Evolutionary conservation across 2,797 vertebrate species (phyloP).

Genomic region (Clangula hyemalis): DNA sequence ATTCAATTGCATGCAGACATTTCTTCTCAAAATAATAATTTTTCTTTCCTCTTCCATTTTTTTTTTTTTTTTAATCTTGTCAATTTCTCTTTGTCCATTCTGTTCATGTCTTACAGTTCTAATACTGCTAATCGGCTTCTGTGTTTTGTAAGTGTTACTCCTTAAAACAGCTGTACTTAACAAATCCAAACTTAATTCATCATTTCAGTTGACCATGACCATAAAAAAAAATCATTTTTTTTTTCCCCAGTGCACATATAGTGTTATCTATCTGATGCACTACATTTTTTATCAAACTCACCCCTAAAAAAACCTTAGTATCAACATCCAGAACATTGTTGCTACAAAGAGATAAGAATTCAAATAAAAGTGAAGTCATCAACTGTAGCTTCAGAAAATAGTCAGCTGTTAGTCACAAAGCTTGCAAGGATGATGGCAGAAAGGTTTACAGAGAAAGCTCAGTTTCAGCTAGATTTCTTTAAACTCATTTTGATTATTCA

Average conservation of each 20-base stretch:
- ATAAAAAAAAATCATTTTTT: background rate
- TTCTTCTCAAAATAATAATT: background rate
- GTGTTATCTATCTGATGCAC: background rate
- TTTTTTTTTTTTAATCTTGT: background rate
- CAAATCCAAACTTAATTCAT: background rate
- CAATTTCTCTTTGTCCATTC: background rate
- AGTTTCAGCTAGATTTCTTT: background rate
- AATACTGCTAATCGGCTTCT: background rate
- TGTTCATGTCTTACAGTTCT: background rate
- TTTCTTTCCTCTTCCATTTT: background rate
- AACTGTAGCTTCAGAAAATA: background rate
- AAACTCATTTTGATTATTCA: background rate
- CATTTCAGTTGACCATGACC: background rate
- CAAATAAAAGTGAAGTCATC: background rate
- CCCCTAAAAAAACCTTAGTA: rapidly evolving
- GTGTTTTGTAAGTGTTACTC: background rate
- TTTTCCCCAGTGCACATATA: background rate
- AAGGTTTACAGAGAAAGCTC: background rate
- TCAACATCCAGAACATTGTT: background rate
- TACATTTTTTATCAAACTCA: background rate
- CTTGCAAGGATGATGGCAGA: background rate
- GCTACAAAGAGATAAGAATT: background rate
- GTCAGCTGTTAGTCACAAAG: background rate
- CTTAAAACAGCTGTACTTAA: background rate
- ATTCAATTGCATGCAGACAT: background rate